Evolutionary conservation across 2,113 vertebrate genomes (phyloP), one percentile per base, ranked within the genome.

Genomic region (Phaethornis superciliosus): DNA sequence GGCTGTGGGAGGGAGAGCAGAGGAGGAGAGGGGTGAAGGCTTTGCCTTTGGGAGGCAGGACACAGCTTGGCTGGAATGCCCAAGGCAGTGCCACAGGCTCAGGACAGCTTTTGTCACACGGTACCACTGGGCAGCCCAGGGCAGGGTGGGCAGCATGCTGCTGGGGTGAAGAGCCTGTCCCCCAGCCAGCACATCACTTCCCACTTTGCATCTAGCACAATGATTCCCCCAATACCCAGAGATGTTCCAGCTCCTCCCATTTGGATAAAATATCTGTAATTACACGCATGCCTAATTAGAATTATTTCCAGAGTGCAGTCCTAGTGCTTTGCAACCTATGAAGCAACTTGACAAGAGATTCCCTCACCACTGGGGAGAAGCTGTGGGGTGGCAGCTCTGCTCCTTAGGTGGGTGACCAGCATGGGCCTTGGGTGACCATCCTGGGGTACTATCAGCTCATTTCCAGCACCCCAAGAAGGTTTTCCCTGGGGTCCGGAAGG

Each of bases 261-360:
- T 74, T 74, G 92, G 90, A 83, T 95, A 95, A 94, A 91, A 85
- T 80, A 65, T 62, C 51, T 37, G n/a, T 94, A 94, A 96, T 95
- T 96, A 96, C 96, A 96, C 37, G 88, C 93, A 83, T 96, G 90
- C 85, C 93, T 95, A 96, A 96, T 96, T 4, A 49, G 71, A 95
- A 96, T 96, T 89, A 94, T 96, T 95, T 88, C 95, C 93, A 90
- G 46, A 63, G 75, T 1, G 32, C 55, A 24, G 74, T 85, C 67
- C 75, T 28, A 11, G 46, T 0, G 59, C 71, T 85, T 69, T 82
- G 92, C 85, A 94, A 90, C 67, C 71, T 24, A 5, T 78, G 10
- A 7, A 88, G 85, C 35, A 85, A 20, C 3, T 7, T 74, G 82
- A 42, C 46, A 76, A 56, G 81, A 81, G 81, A 13, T 20, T 63